Evolutionary conservation across 2,888 invertebrate genomes (phyloP), one percentile per base, ranked within the genome.

Genomic region (Uloborus plumipes): DNA sequence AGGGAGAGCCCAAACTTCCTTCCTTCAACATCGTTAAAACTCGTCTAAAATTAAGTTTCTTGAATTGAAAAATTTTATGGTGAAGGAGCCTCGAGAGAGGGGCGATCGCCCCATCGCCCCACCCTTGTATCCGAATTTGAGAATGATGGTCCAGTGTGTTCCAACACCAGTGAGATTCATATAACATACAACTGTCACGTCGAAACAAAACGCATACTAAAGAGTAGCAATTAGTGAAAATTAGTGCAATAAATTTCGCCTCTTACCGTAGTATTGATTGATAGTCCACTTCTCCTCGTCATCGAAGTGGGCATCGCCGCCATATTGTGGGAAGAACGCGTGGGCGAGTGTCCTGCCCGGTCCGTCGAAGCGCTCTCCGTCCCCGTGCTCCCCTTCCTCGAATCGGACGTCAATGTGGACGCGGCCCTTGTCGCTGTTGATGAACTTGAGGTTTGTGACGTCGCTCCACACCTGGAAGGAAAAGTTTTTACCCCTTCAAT

Each of bases 291-390:
- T 91, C 89, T 99, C 99, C 47, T 95, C 93, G 87, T 98, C 97
- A 89, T 99, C 99, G 88, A 99, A 99, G 90, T 99, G 99, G 53
- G 97, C 98, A 89, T 98, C 98, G 15, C 99, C 99, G 39, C 99
- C 98, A 88, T 96, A 99, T 14, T 95, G 94, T 0, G 98, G 98
- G 90, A 98, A 98, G 89, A 96, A 98, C 58, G 98, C 98, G 88
- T 98, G 98, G 18, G 98, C 98, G 85, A 98, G 91, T 80, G 97
- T 97, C 86, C 85, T 76, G 14, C 89, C 97, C 65, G 94, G 94
- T 50, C 98, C 98, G 89, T 98, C 98, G 88, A 98, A 98, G 9
- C 98, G 96, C 91, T 98, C 97, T 2, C 97, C 97, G 89, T 97
- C 97, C 0, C 97, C 97, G 88, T 98, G 98, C 88, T 96, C 95